Conservation (phyloP, 2,888 invertebrate genomes). For the Oxycera nigricornis region DNA sequence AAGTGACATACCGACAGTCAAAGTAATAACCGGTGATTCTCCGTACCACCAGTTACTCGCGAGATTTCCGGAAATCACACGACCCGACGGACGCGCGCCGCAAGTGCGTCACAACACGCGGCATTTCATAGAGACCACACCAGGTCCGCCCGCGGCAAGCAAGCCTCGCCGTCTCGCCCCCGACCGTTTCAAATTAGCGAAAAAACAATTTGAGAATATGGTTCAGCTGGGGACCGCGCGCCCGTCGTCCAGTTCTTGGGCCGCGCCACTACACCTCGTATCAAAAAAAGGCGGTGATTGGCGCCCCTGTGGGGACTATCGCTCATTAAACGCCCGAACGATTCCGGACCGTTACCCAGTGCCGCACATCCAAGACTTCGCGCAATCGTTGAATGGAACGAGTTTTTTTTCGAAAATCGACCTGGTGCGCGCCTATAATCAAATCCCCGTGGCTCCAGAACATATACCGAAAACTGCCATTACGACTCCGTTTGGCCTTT, state of each 20-base stretch:
- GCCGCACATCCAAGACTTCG: slow-evolving; percentile 30
- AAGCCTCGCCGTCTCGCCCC: not conserved
- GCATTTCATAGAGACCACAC: not conserved
- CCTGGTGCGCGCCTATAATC: slow-evolving; percentile 52
- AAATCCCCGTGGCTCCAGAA: slow-evolving; percentile 52
- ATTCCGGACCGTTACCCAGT: slow-evolving; percentile 2
- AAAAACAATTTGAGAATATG: slow-evolving; percentile 38
- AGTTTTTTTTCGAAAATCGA: slow-evolving; percentile 52
- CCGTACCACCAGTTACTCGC: not conserved
- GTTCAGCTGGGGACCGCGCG: slow-evolving; percentile 57
- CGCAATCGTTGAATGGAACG: too few relatives aligned
- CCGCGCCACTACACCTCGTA: slow-evolving; percentile 51
- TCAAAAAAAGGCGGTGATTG: not conserved
- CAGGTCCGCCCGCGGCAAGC: not conserved
- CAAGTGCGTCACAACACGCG: not conserved
- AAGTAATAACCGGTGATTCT: not conserved
- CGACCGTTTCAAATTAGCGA: not conserved
- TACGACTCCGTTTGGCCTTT: slow-evolving; percentile 56
- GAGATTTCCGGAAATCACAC: not conserved
- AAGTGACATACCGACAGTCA: fast-evolving
- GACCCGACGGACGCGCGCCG: not conserved
- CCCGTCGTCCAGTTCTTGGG: slow-evolving; percentile 58
- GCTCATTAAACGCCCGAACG: not conserved
- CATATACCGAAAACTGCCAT: slow-evolving; percentile 53
- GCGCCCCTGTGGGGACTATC: too few relatives aligned